Base-by-base conservation (phyloP, 2,888 invertebrate species). In the Harpalus rubripes region DNA sequence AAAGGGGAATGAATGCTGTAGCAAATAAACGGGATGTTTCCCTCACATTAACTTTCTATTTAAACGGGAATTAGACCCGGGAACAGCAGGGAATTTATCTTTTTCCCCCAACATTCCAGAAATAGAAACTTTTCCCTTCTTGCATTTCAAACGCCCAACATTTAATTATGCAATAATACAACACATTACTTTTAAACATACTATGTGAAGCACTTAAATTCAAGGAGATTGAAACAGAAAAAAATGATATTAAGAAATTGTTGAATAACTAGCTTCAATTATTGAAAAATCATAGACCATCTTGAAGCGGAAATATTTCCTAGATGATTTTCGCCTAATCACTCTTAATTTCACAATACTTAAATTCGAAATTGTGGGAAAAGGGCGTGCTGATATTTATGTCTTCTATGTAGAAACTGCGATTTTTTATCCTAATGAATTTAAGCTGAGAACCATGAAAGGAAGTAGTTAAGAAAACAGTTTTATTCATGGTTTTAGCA, bases 1-100 rank as follows among this genome's bases (percentile, higher is more conserved):
- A 52, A 52, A 52, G 44, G 32, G 44, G 44, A 52, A 52, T 52
- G 44, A 12, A 52, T 52, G 32, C 32, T 32, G 32, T 32, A 32
- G 32, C 32, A 32, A 32, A 32, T 32, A 32, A 32, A 56, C 56
- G 59, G 63, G 10, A 63, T 22, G 68, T 76, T 76, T 76, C 76
- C 76, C 76, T 52, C 56, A 76, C 52, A 76, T 76, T 56, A 76
- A 16, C 16, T 76, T 76, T 76, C 76, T 18, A 56, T 76, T 76
- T 76, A 76, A 63, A 76, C 56, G 76, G 56, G 56, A 76, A 76
- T 76, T 76, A 76, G 78, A 78, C 26, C 58, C 32, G 78, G 58
- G 59, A 56, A 58, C 32, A 78, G 58, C 78, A n/a, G 78, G 78
- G 16, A 56, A 78, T 78, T 58, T 58, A 58, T 52, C 44, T 52